Base-by-base conservation (phyloP, 2,797 vertebrate genomes). In the Catamblyrhynchus diadema region DNA sequence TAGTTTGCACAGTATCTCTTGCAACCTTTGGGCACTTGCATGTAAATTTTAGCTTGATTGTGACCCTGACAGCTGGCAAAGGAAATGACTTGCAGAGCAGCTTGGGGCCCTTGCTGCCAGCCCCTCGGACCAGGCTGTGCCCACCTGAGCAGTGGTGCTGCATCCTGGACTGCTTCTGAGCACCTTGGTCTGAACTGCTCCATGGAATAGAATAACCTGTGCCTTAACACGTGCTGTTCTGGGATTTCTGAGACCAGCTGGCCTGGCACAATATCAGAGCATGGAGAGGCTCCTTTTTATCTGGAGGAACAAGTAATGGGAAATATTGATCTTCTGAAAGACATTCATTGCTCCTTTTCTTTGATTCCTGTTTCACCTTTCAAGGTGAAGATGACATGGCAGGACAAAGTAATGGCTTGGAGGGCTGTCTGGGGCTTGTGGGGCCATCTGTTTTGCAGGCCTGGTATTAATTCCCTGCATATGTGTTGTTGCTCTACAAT, bases 371-470 rank as follows among this genome's bases (percentile, higher is more conserved):
- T 71, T 69, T 61, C 11, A 37, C 60, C 60, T 69, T 59, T 47
- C 25, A 37, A 54, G 79, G 66, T 84, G 78, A 65, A 71, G 89
- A 25, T 65, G 47, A 44, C 27, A n/a, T 12, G 33, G 72, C 47
- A 91, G 85, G 85, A 39, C 85, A 62, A 33, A 83, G 64, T 48
- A 62, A 53, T 45, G 1, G 0, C 41, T 61, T 60, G 78, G 37
- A 56, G 42, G 50, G 73, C 28, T 54, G 48, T 67, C 57, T 81
- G 62, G 64, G 85, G 47, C 72, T 89, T 72, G 25, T 83, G 44
- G 85, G 93, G 22, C 80, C 92, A 74, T 95, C 90, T 88, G 82
- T 53, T 86, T 86, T 23, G 6, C 71, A 82, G 78, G 62, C 53
- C 79, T 87, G 70, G 6, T 54, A n/a, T 44, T 78, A 79, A 66